Evolutionary conservation across 1,140 invertebrate genomes (phyloP).

Genomic region (Philopotamus ludificatus): DNA sequence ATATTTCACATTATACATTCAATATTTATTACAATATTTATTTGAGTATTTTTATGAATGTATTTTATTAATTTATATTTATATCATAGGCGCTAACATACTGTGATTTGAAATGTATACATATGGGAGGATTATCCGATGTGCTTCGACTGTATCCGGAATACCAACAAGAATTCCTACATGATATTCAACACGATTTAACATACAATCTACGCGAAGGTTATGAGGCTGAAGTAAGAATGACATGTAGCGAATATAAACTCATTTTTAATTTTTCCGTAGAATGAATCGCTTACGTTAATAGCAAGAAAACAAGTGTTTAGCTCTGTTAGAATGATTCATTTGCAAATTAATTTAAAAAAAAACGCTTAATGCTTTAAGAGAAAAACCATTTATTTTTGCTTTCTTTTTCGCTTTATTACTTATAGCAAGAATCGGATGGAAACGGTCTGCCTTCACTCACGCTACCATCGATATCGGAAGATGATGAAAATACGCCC

Average conservation of each 20-base stretch:
- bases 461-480: conserved; percentile 85
- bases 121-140: conserved; percentile 87
- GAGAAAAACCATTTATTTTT: no score
- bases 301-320: no score
- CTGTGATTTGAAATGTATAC: conserved; percentile 93
- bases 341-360: no score
- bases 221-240: conserved; percentile 76
- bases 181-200: conserved; percentile 93
- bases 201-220: conserved; percentile 94
- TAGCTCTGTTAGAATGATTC: no score
- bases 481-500: conserved; percentile 87
- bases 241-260: conserved; percentile 10
- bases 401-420: neutral
- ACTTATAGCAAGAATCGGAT: conserved; percentile 69
- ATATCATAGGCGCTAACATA: conserved; percentile 77
- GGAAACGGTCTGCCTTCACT: conserved; percentile 76
- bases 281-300: no score
- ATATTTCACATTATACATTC: no score
- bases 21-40: no score
- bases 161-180: conserved; percentile 88
- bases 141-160: conserved; percentile 89
- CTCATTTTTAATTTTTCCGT: no score
- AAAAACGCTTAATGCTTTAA: no score
- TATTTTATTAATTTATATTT: conserved; percentile 7
- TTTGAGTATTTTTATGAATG: neutral